These are phyloP conservation scores for Paedocypris sp. DNA, from an alignment of 2,113 vertebrate genomes.

Conservation along the genomic window DNA sequence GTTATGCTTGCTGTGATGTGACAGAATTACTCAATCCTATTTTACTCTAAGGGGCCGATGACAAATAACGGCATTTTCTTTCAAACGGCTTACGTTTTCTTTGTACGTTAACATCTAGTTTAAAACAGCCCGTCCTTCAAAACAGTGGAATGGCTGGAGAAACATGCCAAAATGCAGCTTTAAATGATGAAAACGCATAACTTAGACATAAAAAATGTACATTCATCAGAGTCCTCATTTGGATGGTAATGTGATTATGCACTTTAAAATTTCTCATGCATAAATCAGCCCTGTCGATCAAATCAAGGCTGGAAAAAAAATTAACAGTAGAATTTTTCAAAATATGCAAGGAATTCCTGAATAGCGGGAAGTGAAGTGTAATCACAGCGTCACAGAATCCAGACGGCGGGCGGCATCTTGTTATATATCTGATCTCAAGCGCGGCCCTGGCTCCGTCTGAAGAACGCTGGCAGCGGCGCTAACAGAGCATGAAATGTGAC, in stretches of 20 bases:
- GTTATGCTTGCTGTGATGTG: too few species aligned
- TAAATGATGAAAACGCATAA: slow-evolving; percentile 3
- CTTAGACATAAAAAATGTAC: background rate
- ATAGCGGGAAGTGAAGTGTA: background rate
- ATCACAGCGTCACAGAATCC: background rate
- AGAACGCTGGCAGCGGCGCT: background rate
- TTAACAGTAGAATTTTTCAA: slow-evolving; percentile 14
- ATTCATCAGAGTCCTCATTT: slow-evolving; percentile 16
- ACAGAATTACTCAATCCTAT: too few species aligned
- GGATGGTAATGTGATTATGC: slow-evolving; percentile 35
- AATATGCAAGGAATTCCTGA: background rate
- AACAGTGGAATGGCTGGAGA: slow-evolving; percentile 7
- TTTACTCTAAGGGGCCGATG: too few species aligned
- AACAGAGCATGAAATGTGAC: slow-evolving; percentile 15
- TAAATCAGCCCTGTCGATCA: slow-evolving; percentile 30
- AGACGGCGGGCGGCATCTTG: background rate
- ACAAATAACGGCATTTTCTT: too few species aligned
- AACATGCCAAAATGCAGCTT: slow-evolving; percentile 17
- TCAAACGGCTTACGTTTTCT: too few species aligned
- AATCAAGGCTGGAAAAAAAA: background rate
- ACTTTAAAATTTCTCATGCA: slow-evolving; percentile 17
- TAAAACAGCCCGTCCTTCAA: background rate
- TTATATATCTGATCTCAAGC: background rate
- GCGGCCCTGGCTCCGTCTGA: background rate
- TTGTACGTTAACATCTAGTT: too few species aligned